These are phyloP conservation scores for Heterohyrax brucei DNA, from an alignment of 2,797 vertebrate species.

Conservation along the genomic window DNA sequence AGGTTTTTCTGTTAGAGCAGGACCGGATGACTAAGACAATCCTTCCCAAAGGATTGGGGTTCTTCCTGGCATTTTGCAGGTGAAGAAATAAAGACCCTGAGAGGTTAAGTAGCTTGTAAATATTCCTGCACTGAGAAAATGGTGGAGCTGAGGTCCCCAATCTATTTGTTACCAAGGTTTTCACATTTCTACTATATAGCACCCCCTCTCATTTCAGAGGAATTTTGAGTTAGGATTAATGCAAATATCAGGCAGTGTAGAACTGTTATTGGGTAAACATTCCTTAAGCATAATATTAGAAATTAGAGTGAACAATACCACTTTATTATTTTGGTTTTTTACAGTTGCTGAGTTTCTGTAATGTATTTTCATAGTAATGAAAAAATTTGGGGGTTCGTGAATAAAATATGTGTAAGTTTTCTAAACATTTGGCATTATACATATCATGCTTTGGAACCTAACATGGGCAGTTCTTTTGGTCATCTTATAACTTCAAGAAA, in stretches of 20 bases:
- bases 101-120: background rate
- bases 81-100: background rate
- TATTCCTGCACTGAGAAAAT: background rate
- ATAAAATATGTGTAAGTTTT: slow-evolving; percentile 21
- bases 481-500: background rate
- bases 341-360: background rate
- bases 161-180: background rate
- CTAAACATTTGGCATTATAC: background rate
- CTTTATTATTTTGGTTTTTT: background rate
- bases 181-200: background rate
- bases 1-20: too few species aligned
- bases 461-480: background rate
- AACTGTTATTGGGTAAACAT: background rate
- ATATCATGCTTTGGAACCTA: background rate
- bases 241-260: background rate
- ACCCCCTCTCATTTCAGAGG: background rate
- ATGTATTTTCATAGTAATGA: background rate
- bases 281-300: background rate
- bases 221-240: background rate
- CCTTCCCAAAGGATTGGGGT: background rate
- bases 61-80: background rate
- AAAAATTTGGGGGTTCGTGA: background rate
- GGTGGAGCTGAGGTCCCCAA: background rate
- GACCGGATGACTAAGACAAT: too few species aligned
- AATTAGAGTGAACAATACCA: background rate